Base-by-base conservation (phyloP, 2,797 vertebrate genomes). In the Platalea minor region DNA sequence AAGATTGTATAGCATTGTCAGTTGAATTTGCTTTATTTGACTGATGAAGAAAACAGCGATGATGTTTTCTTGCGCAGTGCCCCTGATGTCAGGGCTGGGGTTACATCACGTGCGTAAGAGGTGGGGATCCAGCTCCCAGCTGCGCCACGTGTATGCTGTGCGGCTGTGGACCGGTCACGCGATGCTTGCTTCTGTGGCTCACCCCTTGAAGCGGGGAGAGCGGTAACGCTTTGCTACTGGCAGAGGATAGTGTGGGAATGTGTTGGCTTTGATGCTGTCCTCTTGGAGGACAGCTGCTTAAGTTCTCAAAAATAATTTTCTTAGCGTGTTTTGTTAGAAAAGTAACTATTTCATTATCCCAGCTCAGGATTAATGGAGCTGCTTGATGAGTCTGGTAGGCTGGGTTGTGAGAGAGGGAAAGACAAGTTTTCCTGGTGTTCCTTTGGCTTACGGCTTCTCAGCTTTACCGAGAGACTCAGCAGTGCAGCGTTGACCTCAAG, bases 31-130 rank as follows among this genome's bases (percentile, higher is more conserved):
- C 33, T 54, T 28, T 18, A 3, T 3, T 5, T 24, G 46, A 8
- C 35, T 9, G 53, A 17, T 10, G 11, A 67, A 61, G 46, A 45
- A 9, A 72, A 67, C 21, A 17, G 41, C 2, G 51, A 7, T 26
- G 78, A 18, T 2, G 13, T 59, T 69, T 43, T 11, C 26, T 63
- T 29, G 13, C 13, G 1, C 4, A 41, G 31, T 54, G 39, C 16
- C 61, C 13, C 56, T 75, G 67, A 3, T 17, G 41, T 8, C 73
- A 8, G 2, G 31, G 64, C 64, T 48, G 57, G 31, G 24, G 31
- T 48, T 17, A 37, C 39, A 3, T 5, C 0, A 0, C 2, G 25
- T 7, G 7, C 41, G 2, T 28, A 35, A 29, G 59, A 60, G 48
- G 28, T 17, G 4, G 23, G 35, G 50, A 13, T 17, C 35, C 39